A percentile compares a stretch with the other conserved stretches of the same genome.
Conservation (phyloP, 2,113 vertebrate species). For the Piprites chloris region DNA sequence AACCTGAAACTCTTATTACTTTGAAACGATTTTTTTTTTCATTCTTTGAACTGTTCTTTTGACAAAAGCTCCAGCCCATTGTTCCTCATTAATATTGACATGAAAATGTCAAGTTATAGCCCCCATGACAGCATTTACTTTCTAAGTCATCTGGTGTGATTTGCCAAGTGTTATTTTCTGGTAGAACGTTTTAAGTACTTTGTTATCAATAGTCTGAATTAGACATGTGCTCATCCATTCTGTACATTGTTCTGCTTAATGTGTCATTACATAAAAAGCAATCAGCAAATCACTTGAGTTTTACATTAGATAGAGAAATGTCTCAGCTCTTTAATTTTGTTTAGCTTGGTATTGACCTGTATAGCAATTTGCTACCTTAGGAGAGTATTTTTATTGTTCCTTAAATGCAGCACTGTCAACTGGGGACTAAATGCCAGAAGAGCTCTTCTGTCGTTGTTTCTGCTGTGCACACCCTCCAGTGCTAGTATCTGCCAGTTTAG, state of each 20-base stretch:
- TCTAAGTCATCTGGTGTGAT: not conserved
- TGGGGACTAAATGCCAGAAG: not conserved
- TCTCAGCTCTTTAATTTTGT: not conserved
- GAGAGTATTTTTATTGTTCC: not conserved
- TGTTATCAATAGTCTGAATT: not conserved
- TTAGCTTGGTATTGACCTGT: not conserved
- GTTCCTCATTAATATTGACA: not conserved
- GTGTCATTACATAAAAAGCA: not conserved
- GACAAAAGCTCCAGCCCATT: not conserved
- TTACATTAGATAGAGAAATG: not conserved
- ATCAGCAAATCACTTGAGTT: not conserved
- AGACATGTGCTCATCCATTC: not conserved
- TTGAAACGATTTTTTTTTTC: not conserved
- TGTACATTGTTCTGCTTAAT: not conserved
- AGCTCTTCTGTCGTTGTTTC: not conserved
- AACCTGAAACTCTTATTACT: not conserved
- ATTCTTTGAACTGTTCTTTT: not conserved
- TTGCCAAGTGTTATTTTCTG: not conserved
- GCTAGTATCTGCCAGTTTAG: not conserved
- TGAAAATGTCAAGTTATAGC: not conserved
- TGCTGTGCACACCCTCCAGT: accelerated
- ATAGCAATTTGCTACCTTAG: not conserved
- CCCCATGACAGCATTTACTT: not conserved
- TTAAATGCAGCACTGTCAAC: not conserved
- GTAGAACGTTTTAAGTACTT: not conserved